Conservation (phyloP, 2,113 vertebrate species). For the Pluvialis apricaria region DNA sequence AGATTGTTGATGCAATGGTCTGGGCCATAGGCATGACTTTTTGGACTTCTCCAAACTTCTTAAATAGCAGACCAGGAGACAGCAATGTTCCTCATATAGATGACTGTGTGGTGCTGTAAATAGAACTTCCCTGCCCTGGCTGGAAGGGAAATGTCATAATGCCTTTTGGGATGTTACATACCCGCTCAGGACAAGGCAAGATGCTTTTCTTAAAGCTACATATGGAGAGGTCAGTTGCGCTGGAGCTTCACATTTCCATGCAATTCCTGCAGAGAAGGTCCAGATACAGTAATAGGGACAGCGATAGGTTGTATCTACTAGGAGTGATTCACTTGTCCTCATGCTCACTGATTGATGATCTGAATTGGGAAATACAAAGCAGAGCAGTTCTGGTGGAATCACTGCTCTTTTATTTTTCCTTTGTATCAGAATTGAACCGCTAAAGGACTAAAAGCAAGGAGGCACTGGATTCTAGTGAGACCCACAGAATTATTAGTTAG, state of each 20-base stretch:
- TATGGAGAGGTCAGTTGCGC: background rate
- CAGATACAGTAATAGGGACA: background rate
- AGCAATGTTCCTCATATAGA: background rate
- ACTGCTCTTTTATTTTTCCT: background rate
- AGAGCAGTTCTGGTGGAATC: background rate
- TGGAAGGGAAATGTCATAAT: no score
- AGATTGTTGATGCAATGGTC: background rate
- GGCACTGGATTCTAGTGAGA: background rate
- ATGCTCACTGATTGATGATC: background rate
- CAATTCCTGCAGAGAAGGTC: background rate
- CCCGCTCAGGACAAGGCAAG: background rate
- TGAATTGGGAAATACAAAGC: background rate
- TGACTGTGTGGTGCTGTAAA: background rate
- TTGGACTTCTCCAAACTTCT: background rate
- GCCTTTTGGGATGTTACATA: background rate
- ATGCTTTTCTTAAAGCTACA: background rate
- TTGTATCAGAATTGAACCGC: background rate
- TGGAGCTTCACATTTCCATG: background rate
- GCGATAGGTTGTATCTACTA: no score
- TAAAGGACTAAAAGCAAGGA: background rate
- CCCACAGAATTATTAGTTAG: background rate
- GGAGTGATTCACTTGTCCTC: background rate
- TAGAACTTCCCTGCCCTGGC: background rate
- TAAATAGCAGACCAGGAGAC: background rate
- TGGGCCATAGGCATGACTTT: no score